These are phyloP conservation scores for Drosophila nr. fundita DNA, from an alignment of 2,888 invertebrate species.

Conservation along the genomic window DNA sequence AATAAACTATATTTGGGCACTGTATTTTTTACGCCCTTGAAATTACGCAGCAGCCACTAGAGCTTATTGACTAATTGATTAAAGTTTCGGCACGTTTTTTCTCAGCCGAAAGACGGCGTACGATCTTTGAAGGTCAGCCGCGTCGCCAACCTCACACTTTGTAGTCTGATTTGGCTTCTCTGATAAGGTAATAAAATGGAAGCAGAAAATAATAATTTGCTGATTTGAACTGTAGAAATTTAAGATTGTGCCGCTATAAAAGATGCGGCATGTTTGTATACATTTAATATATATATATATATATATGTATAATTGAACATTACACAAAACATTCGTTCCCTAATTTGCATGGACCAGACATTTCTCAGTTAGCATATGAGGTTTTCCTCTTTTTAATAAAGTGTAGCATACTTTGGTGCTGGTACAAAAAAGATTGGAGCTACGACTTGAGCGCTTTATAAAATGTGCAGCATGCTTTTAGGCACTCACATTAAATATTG, in stretches of 20 bases:
- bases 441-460: rapidly evolving
- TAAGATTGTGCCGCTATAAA: neutral
- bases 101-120: slow-evolving; percentile 7
- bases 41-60: slow-evolving; percentile 41
- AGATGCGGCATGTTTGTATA: neutral
- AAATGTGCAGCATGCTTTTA: slow-evolving; percentile 11
- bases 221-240: neutral
- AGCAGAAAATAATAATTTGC: slow-evolving; percentile 19
- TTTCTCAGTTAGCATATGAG: no score
- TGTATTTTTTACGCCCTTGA: slow-evolving; percentile 6
- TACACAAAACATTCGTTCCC: no score
- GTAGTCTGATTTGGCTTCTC: slow-evolving; percentile 14
- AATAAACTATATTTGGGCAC: slow-evolving; percentile 8
- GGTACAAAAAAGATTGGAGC: rapidly evolving
- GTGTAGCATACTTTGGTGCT: slow-evolving; percentile 22
- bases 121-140: slow-evolving; percentile 34
- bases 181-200: slow-evolving; percentile 25
- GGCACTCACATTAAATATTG: neutral
- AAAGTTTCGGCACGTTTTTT: slow-evolving; percentile 41
- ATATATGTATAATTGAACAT: neutral
- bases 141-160: slow-evolving; percentile 12
- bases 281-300: neutral
- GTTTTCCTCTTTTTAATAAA: neutral
- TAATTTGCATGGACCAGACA: no score
- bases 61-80: slow-evolving; percentile 32